A percentile compares a stretch with the other conserved stretches of the same genome.
phyloP scores from a whole-genome alignment of 2,888 invertebrate genomes.

The Nymphalis c-album region DNA sequence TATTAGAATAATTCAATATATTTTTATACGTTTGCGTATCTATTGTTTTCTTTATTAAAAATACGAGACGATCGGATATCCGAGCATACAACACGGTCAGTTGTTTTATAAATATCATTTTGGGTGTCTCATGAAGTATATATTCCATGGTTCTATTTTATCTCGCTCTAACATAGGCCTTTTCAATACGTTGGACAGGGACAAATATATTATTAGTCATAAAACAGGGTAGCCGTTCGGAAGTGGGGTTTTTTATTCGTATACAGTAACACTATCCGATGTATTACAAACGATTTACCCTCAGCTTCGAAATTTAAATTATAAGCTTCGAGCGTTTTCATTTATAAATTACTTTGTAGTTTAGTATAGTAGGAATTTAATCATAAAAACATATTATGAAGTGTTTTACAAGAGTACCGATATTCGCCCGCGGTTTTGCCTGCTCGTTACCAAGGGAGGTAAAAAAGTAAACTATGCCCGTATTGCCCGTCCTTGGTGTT shows the following conservation, averaged over 20 bases:
- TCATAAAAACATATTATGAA: no score
- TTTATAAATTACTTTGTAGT: background rate
- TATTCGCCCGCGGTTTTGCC: no score
- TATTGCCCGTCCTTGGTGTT: no score
- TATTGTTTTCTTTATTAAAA: slow-evolving; percentile 8
- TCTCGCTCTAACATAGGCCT: background rate
- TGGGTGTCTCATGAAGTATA: slow-evolving; percentile 22
- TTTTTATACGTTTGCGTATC: background rate
- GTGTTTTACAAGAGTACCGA: no score
- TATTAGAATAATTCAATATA: no score
- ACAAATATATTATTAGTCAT: slow-evolving; percentile 26
- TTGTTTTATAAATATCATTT: slow-evolving; percentile 33
- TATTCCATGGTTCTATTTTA: background rate
- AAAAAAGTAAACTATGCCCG: no score
- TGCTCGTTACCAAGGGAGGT: no score
- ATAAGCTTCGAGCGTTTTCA: slow-evolving; percentile 25
- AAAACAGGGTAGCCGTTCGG: slow-evolving; percentile 48
- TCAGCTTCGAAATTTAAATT: slow-evolving; percentile 8
- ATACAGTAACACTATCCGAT: slow-evolving; percentile 51
- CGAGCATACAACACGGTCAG: slow-evolving; percentile 28
- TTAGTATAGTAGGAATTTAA: no score
- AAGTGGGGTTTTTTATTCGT: slow-evolving; percentile 48
- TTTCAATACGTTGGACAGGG: background rate
- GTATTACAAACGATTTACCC: slow-evolving; percentile 40
- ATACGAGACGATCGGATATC: slow-evolving; percentile 26